phyloP scores from a whole-genome alignment of 2,113 vertebrate species.

The Macrotus californicus region DNA sequence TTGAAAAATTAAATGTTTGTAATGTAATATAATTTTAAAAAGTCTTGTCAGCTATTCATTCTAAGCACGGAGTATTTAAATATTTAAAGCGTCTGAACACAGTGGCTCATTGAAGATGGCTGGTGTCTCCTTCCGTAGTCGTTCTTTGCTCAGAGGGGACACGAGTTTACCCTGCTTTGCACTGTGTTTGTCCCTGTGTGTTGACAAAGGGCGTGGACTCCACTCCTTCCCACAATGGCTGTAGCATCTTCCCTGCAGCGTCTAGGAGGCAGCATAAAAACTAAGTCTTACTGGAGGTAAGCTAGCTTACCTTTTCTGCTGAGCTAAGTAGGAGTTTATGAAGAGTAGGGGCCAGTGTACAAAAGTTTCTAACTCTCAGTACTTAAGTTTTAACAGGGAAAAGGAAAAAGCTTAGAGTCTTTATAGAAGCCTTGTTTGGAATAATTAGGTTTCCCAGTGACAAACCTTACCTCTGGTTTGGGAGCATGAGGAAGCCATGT shows the following conservation, averaged over 20 bases:
- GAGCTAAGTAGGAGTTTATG: not conserved
- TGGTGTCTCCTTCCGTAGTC: not conserved
- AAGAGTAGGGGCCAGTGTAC: not conserved
- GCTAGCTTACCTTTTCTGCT: not conserved
- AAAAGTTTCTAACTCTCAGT: not conserved
- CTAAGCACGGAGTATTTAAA: not conserved
- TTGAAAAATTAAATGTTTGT: conserved; percentile 61
- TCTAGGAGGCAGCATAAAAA: no score
- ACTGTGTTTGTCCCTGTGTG: not conserved
- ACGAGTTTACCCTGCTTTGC: rapidly evolving
- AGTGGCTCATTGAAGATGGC: not conserved
- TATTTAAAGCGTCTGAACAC: not conserved
- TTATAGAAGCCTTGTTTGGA: not conserved
- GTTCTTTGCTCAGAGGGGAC: not conserved
- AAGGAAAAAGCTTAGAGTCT: not conserved
- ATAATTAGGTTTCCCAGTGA: not conserved
- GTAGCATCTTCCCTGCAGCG: not conserved
- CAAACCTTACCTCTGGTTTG: not conserved
- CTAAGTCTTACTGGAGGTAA: not conserved
- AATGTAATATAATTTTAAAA: conserved; percentile 41
- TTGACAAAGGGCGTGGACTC: not conserved
- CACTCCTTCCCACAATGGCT: not conserved
- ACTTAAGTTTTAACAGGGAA: not conserved
- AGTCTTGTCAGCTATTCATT: conserved; percentile 39
- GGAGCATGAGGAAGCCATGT: not conserved